Conservation (phyloP, 2,888 invertebrate genomes). For the Rutpela maculata region DNA sequence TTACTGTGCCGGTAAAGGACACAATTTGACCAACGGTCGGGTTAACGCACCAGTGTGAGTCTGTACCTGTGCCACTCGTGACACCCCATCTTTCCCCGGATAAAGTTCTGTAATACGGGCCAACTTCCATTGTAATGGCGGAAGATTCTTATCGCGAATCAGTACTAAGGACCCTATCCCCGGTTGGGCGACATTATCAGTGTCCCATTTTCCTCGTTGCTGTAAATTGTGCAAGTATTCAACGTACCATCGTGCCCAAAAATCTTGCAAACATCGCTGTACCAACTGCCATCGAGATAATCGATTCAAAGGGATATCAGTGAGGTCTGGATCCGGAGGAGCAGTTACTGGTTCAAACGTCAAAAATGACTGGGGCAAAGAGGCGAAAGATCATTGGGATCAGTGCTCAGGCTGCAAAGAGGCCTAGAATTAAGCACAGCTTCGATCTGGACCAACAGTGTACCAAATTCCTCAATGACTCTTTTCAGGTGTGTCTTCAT, state of each 20-base stretch:
- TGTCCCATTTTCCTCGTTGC: slow-evolving; percentile 48
- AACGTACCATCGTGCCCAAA: slow-evolving; percentile 52
- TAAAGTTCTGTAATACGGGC: background rate
- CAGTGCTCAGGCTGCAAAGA: no score
- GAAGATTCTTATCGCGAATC: background rate
- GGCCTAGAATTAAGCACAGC: no score
- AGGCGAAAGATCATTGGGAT: no score
- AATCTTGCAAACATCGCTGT: slow-evolving; percentile 56
- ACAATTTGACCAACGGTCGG: no score
- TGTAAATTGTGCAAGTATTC: slow-evolving; percentile 60
- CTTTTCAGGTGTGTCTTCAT: no score
- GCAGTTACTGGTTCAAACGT: slow-evolving; percentile 22
- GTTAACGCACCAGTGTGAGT: no score
- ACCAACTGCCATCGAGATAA: slow-evolving; percentile 56
- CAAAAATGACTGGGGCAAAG: background rate
- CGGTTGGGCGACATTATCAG: background rate
- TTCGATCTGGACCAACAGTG: no score
- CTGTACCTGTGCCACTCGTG: no score
- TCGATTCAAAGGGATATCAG: slow-evolving; percentile 5
- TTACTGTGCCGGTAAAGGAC: no score
- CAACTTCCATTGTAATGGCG: no score
- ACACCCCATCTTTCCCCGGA: slow-evolving; percentile 15
- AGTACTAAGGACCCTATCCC: slow-evolving; percentile 31
- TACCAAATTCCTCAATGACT: no score
- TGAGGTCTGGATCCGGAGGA: slow-evolving; percentile 11